phyloP scores from a whole-genome alignment of 2,888 invertebrate species.

The Lepidocyrtoides sp. region DNA sequence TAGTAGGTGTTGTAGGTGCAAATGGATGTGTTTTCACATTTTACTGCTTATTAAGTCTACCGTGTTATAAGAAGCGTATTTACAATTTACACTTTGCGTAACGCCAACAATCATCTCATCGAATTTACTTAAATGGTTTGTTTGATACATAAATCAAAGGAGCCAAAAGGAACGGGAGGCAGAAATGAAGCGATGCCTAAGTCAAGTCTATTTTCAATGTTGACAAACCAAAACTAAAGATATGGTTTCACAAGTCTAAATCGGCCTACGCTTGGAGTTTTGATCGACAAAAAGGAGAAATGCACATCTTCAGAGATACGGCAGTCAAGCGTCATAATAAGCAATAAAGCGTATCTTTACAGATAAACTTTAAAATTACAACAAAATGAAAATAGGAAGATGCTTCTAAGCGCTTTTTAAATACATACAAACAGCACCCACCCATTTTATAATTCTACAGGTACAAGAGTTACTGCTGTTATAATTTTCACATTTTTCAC shows the following conservation, averaged over 20 bases:
- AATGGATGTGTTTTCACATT: background rate
- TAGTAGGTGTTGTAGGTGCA: slow-evolving; percentile 32
- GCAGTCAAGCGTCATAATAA: slow-evolving; percentile 40
- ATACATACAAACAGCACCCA: background rate
- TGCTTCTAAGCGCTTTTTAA: background rate
- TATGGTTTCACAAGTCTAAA: no score
- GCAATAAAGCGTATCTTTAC: background rate
- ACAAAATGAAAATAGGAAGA: slow-evolving; percentile 15
- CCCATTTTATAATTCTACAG: no score
- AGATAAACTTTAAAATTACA: slow-evolving; percentile 14
- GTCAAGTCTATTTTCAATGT: background rate
- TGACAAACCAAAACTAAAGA: slow-evolving; percentile 1
- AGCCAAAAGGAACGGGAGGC: background rate
- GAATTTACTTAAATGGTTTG: background rate
- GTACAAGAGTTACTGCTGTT: slow-evolving; percentile 30
- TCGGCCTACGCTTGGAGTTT: background rate
- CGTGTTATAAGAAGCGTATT: background rate
- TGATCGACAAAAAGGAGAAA: background rate
- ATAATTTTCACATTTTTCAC: background rate
- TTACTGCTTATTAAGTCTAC: background rate
- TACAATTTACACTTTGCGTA: background rate
- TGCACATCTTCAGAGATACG: background rate
- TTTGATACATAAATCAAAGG: slow-evolving; percentile 17
- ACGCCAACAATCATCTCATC: background rate
- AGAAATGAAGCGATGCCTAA: background rate